These are phyloP conservation scores for Macaca nemestrina DNA, from an alignment of 2,113 vertebrate genomes.

Conservation along the genomic window DNA sequence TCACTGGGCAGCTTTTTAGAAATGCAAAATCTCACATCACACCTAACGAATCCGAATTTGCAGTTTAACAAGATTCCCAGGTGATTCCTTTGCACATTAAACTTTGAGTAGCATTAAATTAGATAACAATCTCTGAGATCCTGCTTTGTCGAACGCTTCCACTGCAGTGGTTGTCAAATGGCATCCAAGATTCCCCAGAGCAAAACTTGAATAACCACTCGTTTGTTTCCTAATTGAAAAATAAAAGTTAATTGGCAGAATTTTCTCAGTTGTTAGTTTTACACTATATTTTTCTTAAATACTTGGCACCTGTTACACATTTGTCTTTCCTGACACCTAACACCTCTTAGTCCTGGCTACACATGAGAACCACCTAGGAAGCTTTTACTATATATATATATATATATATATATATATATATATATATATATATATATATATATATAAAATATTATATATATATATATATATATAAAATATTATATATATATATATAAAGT, in stretches of 20 bases:
- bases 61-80: neutral
- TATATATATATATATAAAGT: neutral
- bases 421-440: too few species aligned
- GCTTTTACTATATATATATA: neutral
- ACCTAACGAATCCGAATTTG: neutral
- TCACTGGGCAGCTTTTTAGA: neutral
- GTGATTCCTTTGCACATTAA: constrained; percentile 1
- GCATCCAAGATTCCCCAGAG: neutral
- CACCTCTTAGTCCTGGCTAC: neutral
- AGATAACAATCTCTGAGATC: neutral
- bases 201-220: constrained; percentile 13
- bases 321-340: neutral
- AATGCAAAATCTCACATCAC: neutral
- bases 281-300: constrained; percentile 5
- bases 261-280: constrained; percentile 28
- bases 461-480: too few species aligned
- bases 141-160: neutral
- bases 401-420: neutral
- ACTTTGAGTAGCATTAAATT: constrained; percentile 1
- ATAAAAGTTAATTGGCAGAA: neutral
- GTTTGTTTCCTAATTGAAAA: neutral
- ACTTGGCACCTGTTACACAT: neutral
- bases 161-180: neutral
- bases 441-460: too few species aligned
- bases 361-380: neutral